Evolutionary conservation across 2,113 vertebrate species (phyloP), one percentile per base, ranked within the genome.

Genomic region (Centrocercus urophasianus): DNA sequence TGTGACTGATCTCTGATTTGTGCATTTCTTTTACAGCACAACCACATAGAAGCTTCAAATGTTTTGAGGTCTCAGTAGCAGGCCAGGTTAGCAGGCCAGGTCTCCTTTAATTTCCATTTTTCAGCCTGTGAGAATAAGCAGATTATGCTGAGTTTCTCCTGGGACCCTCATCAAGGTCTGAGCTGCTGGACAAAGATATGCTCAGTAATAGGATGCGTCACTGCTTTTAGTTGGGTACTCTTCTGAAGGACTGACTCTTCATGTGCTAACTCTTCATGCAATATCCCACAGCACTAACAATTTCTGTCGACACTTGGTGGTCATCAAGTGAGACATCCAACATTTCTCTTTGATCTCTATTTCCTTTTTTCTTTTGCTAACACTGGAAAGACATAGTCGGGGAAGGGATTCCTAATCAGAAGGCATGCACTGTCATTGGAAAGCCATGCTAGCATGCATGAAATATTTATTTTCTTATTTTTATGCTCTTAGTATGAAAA

Each of bases 131-230:
- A 93, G 42, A 48, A 48, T 42, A 86, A 16, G 30, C 11, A 6
- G 12, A 7, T 21, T 7, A 24, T 60, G 10, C 8, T 8, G 17
- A 74, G 28, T 3, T 11, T 88, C 28, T 72, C 19, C 20, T 61
- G 52, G 60, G 59, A 47, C 30, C 21, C 10, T 77, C 11, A 11
- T 14, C 12, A 71, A 19, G 4, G 11, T 71, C 27, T 77, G 15
- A 10, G 17, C 71, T 66, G 17, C 19, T 38, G n/a, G 38, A 56
- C 17, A 7, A 32, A 5, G 10, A n/a, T 38, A 19, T 69, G 19
- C 2, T 2, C 6, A 14, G 2, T 66, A 38, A 36, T 5, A 28
- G 56, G 36, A 40, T 2, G 6, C 1, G 0, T 27, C 7, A 32
- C 38, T 60, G 38, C 8, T 86, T 57, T 65, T 38, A 6, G 2